These are phyloP conservation scores for Mastomys natalensis DNA, from an alignment of 2,113 vertebrate species.

Conservation along the genomic window DNA sequence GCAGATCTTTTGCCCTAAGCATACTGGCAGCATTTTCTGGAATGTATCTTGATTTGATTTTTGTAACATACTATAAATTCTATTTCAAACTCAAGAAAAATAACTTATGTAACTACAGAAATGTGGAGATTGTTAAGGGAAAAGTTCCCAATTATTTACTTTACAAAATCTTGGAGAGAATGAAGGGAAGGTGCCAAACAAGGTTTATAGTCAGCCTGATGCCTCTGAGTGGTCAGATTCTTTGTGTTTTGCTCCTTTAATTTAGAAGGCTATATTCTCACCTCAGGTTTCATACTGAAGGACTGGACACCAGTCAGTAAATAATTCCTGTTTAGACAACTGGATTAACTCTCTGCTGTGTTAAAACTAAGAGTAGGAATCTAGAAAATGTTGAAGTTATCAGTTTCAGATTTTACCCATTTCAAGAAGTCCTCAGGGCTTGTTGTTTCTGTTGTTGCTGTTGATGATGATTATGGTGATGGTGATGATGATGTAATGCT, in stretches of 20 bases:
- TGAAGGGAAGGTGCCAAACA: neutral
- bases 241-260: neutral
- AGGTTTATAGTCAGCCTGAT: neutral
- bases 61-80: neutral
- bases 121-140: neutral
- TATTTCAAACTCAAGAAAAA: neutral
- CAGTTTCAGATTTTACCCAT: neutral
- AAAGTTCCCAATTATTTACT: neutral
- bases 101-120: neutral
- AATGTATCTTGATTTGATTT: slow-evolving; percentile 9
- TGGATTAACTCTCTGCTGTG: neutral
- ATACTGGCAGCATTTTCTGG: neutral
- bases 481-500: neutral
- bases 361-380: neutral
- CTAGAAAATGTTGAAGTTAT: neutral
- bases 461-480: neutral
- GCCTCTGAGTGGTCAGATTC: neutral
- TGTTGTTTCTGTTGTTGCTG: neutral
- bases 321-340: neutral
- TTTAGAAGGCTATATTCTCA: neutral
- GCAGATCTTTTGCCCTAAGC: neutral
- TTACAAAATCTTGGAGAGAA: slow-evolving; percentile 4
- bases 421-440: neutral
- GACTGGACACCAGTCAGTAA: neutral
- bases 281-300: neutral